These are phyloP conservation scores for Neodiprion lecontei DNA, from an alignment of 1,140 invertebrate species.

Conservation along the genomic window DNA sequence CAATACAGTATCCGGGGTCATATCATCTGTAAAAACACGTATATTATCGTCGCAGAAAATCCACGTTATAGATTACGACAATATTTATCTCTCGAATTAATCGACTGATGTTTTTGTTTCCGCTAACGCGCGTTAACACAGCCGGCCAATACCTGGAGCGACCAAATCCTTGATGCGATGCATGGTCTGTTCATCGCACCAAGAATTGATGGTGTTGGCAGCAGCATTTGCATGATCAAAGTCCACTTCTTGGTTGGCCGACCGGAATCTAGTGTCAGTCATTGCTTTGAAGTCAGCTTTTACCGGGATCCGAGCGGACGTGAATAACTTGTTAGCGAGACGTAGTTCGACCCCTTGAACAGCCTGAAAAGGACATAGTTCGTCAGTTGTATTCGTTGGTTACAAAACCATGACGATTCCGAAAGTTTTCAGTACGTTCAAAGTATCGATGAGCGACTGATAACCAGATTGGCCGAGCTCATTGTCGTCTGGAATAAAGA, in stretches of 20 bases:
- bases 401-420: background rate
- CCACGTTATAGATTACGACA: too few species aligned
- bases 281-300: conserved; percentile 36
- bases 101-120: too few species aligned
- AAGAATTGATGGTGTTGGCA: conserved; percentile 63
- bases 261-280: conserved; percentile 34
- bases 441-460: conserved; percentile 26
- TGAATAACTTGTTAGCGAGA: conserved; percentile 50
- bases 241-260: conserved; percentile 45
- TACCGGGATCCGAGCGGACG: conserved; percentile 23
- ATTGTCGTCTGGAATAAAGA: conserved; percentile 27
- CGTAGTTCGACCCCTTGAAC: conserved; percentile 43
- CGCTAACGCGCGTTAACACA: too few species aligned
- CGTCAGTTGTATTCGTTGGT: background rate
- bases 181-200: conserved; percentile 63
- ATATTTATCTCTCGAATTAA: too few species aligned
- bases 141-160: conserved; percentile 41
- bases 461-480: conserved; percentile 26
- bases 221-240: conserved; percentile 44
- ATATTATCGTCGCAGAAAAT: conserved; percentile 20
- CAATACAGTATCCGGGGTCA: conserved; percentile 57
- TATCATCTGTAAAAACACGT: conserved; percentile 66
- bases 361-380: conserved; percentile 34
- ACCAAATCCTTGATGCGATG: conserved; percentile 66
- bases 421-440: background rate